Percentiles rank a stretch among this genome's conserved stretches.
Evolutionary conservation across 2,888 invertebrate species (phyloP).

Genomic region (Drosophila engyochracea): DNA sequence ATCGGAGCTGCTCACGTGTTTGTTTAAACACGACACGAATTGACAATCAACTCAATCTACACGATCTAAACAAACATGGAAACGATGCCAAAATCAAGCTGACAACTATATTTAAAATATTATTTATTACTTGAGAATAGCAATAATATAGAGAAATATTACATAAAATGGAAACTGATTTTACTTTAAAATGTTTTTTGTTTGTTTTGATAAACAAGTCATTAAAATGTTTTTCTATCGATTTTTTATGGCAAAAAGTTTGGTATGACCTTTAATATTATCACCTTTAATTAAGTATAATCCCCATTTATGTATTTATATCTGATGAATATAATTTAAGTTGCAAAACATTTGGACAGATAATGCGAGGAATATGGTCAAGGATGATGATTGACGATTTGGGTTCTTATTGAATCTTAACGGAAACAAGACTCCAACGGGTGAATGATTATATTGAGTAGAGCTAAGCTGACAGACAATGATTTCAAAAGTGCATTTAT

Average conservation of each 20-base stretch:
- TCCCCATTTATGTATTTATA: not conserved
- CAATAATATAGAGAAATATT: not conserved
- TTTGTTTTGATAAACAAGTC: not conserved
- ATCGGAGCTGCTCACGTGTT: constrained; percentile 29
- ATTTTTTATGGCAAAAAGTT: not conserved
- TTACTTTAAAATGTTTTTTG: not conserved
- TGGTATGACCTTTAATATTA: not conserved
- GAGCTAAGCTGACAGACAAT: not conserved
- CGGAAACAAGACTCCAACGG: not conserved
- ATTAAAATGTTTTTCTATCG: not conserved
- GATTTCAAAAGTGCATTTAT: not conserved
- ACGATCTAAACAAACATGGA: not conserved
- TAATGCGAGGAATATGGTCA: not conserved
- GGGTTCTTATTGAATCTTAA: not conserved
- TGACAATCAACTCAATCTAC: constrained; percentile 9
- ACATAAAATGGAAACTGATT: not conserved
- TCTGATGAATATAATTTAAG: not conserved
- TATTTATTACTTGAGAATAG: not conserved
- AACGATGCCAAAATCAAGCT: not conserved
- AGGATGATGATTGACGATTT: not conserved
- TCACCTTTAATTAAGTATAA: not conserved
- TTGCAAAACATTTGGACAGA: not conserved
- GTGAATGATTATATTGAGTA: not conserved
- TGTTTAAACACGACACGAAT: constrained; percentile 20
- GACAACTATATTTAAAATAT: constrained; percentile 2